phyloP scores from a whole-genome alignment of 2,888 invertebrate genomes.

The Eurois occulta region DNA sequence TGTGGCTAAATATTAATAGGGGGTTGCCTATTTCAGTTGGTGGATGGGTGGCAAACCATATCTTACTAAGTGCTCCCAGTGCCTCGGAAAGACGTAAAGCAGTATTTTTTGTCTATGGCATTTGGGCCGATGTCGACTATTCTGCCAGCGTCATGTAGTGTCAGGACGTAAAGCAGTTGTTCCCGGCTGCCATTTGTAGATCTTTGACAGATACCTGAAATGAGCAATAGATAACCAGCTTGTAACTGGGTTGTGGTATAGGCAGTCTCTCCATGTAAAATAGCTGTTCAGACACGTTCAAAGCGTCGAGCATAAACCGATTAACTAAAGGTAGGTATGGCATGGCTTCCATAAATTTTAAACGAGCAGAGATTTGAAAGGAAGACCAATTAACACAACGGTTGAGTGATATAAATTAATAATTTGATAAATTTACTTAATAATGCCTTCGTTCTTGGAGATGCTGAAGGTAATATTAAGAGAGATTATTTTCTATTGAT shows the following conservation, averaged over 20 bases:
- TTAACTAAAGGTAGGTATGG: slow-evolving; percentile 22
- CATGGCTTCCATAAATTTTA: slow-evolving; percentile 23
- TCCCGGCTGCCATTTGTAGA: neutral
- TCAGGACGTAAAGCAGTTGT: neutral
- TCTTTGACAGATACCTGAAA: neutral
- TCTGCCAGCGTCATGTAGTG: too few species aligned
- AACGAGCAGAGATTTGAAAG: slow-evolving; percentile 18
- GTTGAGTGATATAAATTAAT: slow-evolving; percentile 4
- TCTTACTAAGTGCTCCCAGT: neutral
- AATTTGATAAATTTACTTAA: slow-evolving; percentile 24
- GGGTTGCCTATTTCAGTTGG: neutral
- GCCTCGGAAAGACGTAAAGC: neutral
- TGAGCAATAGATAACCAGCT: too few species aligned
- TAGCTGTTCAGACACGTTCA: neutral
- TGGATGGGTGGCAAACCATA: neutral
- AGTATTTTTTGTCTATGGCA: neutral
- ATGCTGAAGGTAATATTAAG: neutral
- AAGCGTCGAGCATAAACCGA: slow-evolving; percentile 16
- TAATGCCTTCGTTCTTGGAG: slow-evolving; percentile 2
- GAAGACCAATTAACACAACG: slow-evolving; percentile 29
- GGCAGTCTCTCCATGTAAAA: neutral
- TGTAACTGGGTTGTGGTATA: neutral
- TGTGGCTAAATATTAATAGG: neutral
- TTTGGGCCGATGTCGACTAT: too few species aligned
- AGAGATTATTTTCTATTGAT: neutral